Conservation (phyloP, 2,888 invertebrate species). For the Amphipyra berbera region DNA sequence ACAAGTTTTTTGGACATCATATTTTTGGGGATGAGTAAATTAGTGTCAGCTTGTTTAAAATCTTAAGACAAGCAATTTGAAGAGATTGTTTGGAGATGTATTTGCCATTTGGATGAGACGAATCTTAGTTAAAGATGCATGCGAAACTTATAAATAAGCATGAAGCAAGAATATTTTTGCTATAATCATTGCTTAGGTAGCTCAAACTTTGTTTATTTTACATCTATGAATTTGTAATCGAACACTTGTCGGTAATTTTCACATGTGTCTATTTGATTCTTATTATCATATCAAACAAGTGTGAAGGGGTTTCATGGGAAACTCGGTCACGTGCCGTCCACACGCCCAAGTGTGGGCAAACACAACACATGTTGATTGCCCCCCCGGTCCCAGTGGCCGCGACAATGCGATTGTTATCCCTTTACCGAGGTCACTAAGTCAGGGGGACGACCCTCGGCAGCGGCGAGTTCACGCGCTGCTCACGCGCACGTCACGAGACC, state of each 20-base stretch:
- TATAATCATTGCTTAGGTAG: too few species aligned
- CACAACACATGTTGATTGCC: slow-evolving; percentile 77
- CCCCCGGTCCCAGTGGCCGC: slow-evolving; percentile 64
- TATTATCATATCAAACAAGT: slow-evolving; percentile 61
- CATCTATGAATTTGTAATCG: slow-evolving; percentile 23
- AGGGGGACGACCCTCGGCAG: slow-evolving; percentile 67
- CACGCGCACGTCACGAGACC: slow-evolving; percentile 74
- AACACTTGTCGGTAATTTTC: slow-evolving; percentile 41
- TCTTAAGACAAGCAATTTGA: background rate
- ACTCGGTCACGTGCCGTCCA: slow-evolving; percentile 82
- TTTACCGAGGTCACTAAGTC: slow-evolving; percentile 82
- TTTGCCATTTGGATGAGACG: background rate
- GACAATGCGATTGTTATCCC: slow-evolving; percentile 84
- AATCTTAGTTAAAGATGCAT: too few species aligned
- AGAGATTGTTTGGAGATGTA: background rate
- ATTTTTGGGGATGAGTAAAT: slow-evolving; percentile 43
- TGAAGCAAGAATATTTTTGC: background rate
- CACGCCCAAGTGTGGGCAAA: slow-evolving; percentile 78
- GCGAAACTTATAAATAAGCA: background rate
- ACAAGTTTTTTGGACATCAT: slow-evolving; percentile 36
- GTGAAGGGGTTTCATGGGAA: slow-evolving; percentile 71
- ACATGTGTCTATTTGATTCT: slow-evolving; percentile 45
- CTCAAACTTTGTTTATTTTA: slow-evolving; percentile 4
- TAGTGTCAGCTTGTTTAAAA: slow-evolving; percentile 9
- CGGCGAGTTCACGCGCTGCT: slow-evolving; percentile 64